Base-by-base conservation (phyloP, 2,888 invertebrate genomes). In the Leptinotarsa haldemani region DNA sequence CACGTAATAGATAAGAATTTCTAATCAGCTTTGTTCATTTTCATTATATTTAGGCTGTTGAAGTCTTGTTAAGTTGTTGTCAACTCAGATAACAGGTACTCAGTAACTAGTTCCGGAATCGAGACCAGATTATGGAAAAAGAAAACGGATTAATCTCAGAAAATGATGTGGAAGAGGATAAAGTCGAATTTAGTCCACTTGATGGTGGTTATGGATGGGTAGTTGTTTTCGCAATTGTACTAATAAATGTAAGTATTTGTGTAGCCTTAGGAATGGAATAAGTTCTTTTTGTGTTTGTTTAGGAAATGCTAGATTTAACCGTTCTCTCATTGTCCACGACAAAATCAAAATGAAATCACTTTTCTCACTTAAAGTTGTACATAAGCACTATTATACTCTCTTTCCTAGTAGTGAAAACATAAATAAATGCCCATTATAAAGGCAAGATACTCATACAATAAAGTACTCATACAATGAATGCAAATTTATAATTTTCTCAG, bases 131-230 rank as follows among this genome's bases (percentile, higher is more conserved):
- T 2, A 68, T 68, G 68, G 56, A 68, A 58, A 56, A 68, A 48
- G 68, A 56, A 15, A 56, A 56, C 22, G 56, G 22, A 2, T 4
- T 20, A 20, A 65, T 66, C 40, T 66, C 70, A 63, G 30, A 56
- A 61, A 50, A 65, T 69, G 69, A 68, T 18, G 52, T 53, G 20
- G 50, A 72, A 53, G 61, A 48, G 52, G 56, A 71, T 12, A 64
- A 68, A 66, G 70, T 65, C 70, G 79, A 73, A 65, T 69, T 52
- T 69, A 70, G 70, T 20, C 83, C 85, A 30, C 88, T 88, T 2
- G 89, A 90, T 78, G 88, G 88, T 46, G 90, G 89, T 46, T 90
- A 89, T 84, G 90, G 89, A 30, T 90, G 89, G 89, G 81, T 88
- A 52, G 84, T 89, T 53, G 86, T 89, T 47, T 77, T 84, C 15